These are phyloP conservation scores for Ploceus nigricollis DNA, from an alignment of 2,113 vertebrate species.

Conservation along the genomic window DNA sequence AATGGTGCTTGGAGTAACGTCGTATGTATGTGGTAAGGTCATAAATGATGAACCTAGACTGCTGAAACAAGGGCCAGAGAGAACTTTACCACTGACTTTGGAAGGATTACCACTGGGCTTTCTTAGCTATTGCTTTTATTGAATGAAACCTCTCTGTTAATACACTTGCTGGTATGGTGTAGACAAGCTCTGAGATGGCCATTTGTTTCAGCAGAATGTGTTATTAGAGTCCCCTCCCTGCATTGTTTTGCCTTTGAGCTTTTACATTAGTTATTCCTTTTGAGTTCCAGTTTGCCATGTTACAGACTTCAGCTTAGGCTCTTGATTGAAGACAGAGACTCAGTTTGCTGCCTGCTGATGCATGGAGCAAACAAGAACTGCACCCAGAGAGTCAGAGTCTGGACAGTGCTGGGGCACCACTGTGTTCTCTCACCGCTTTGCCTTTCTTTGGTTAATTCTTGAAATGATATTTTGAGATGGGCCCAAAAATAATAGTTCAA, in stretches of 20 bases:
- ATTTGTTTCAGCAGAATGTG: slow-evolving; percentile 31
- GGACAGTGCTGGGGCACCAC: background rate
- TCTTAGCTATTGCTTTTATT: background rate
- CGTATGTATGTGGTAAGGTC: background rate
- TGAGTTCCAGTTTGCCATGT: slow-evolving; percentile 47
- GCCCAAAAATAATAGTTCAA: background rate
- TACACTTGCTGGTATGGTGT: background rate
- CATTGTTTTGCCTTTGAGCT: slow-evolving; percentile 48
- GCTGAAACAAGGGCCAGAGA: background rate
- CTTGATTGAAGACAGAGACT: slow-evolving; percentile 53
- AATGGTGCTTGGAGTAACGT: background rate
- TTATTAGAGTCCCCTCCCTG: background rate
- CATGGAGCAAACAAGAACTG: background rate
- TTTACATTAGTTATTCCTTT: slow-evolving; percentile 42
- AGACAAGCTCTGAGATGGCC: slow-evolving; percentile 7
- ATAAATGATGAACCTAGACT: background rate
- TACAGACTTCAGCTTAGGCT: slow-evolving; percentile 19
- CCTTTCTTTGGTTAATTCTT: slow-evolving; percentile 29
- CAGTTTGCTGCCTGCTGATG: slow-evolving; percentile 27
- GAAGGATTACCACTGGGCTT: background rate
- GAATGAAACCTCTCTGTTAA: background rate
- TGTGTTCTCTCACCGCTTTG: background rate
- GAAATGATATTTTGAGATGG: background rate
- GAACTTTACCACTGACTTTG: background rate
- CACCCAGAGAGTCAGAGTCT: background rate